Base-by-base conservation (phyloP, 2,888 invertebrate species). In the Oxycera nigricornis region DNA sequence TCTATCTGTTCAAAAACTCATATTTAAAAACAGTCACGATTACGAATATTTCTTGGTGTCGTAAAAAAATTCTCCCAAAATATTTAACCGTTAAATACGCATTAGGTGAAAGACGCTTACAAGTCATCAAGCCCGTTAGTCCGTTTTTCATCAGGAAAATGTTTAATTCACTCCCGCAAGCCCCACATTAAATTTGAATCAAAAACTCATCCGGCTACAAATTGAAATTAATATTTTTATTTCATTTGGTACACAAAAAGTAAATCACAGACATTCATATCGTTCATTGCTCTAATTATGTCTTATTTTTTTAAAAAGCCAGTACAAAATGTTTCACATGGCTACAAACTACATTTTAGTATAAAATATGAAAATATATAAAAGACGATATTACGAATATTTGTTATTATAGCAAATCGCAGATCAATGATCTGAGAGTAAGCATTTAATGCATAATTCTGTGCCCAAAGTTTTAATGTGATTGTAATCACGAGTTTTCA, bases 261-360 rank as follows among this genome's bases (percentile, higher is more conserved):
- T 24, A 26, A 65, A 41, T 24, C 41, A 17, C 35, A 65, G 46
- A 20, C 41, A 41, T 24, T 22, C 20, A 77, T 74, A 79, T 78
- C 77, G 46, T 77, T 78, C 76, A 77, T 77, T 77, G 78, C 59
- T 24, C 26, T 39, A 55, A 57, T 35, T 59, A 57, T 59, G 68
- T 68, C 55, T 70, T 28, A 30, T 70, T 75, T 52, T 59, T 24
- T 14, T 57, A 70, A 46, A 68, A 73, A 75, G 75, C 70, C 70
- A 70, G 73, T 75, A 75, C 73, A 75, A 75, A 75, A 75, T 73
- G 26, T 17, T 46, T 46, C 17, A 17, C 22, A 46, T 39, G 72
- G 62, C 72, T 75, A 75, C 73, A 75, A 74, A 70, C 75, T 73
- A 73, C 73, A 72, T 62, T 61, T 57, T 26, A 26, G 72, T 75